Conservation (phyloP, 2,888 invertebrate genomes). For the Watsonalla binaria region DNA sequence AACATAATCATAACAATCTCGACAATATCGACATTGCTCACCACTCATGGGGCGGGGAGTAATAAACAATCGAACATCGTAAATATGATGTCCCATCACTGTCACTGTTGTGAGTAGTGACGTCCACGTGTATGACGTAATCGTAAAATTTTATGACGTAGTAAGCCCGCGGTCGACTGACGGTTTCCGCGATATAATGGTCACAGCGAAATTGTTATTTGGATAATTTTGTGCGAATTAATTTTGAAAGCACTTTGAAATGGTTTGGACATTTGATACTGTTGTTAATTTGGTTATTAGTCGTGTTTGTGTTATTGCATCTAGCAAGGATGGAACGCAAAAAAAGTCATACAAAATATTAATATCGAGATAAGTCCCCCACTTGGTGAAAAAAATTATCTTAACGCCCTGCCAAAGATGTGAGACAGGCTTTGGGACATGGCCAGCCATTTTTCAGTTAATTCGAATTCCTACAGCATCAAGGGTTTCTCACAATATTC, state of each 20-base stretch:
- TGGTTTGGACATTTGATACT: background rate
- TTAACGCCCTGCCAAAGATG: no score
- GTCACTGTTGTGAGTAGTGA: conserved; percentile 28
- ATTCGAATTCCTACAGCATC: no score
- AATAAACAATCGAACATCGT: conserved; percentile 50
- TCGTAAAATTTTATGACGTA: conserved; percentile 72
- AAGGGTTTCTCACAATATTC: no score
- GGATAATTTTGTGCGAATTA: background rate
- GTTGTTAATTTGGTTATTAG: no score
- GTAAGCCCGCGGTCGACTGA: conserved; percentile 37
- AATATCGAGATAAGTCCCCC: no score
- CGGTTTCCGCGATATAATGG: conserved; percentile 8
- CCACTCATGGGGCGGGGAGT: conserved; percentile 9
- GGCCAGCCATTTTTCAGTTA: no score
- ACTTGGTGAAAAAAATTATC: no score
- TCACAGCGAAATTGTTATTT: conserved; percentile 1
- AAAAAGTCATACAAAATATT: no score
- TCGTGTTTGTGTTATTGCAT: no score
- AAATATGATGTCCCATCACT: conserved; percentile 59
- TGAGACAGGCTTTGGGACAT: no score
- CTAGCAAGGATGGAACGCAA: no score
- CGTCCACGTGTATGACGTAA: conserved; percentile 51
- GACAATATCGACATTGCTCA: conserved; percentile 1
- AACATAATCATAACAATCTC: background rate
- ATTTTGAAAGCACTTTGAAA: background rate